Base-by-base conservation (phyloP, 2,797 vertebrate species). In the Gobio occitaniae region DNA sequence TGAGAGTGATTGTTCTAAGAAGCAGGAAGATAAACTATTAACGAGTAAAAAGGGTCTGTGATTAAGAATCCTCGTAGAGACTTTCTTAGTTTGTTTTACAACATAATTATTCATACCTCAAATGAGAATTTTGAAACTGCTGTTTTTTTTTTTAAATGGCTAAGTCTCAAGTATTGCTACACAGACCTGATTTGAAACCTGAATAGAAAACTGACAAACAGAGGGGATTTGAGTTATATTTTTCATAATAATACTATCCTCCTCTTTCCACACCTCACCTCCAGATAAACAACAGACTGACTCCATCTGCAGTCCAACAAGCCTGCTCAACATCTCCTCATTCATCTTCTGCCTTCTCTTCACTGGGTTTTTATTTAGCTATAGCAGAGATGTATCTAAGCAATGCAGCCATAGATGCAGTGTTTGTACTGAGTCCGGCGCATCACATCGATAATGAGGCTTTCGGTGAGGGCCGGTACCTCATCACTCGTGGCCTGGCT, bases 371-470 rank as follows among this genome's bases (percentile, higher is more conserved):
- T 75, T 7, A 13, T 54, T 54, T 0, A 54, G 10, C 5, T 2
- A 54, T 75, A 75, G 4, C 1, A 54, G 10, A 36, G 6, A 54
- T 21, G 0, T 75, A 13, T 36, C 10, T 54, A 36, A 75, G 50
- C 72, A 75, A 75, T 7, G 72, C 29, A 36, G 72, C 5, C 12
- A 32, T 75, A 54, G 72, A 75, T 54, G 2, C 0, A 21, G 1
- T 1, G 1, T 17, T 90, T 0, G 87, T 3, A 54, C 17, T 75
- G 17, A 75, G 91, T 8, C 36, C 54, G 0, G 87, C 86, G 63
- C 92, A 88, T 48, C 95, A 95, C 86, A 94, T 95, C 70, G 93
- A 94, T 11, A 72, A 91, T 0, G 94, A 95, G 79, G 85, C 21
- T 65, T 91, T 95, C 17, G 2, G 16, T 3, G 19, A 79, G 17